Conservation (phyloP, 2,888 invertebrate species). For the Pandemis heparana region DNA sequence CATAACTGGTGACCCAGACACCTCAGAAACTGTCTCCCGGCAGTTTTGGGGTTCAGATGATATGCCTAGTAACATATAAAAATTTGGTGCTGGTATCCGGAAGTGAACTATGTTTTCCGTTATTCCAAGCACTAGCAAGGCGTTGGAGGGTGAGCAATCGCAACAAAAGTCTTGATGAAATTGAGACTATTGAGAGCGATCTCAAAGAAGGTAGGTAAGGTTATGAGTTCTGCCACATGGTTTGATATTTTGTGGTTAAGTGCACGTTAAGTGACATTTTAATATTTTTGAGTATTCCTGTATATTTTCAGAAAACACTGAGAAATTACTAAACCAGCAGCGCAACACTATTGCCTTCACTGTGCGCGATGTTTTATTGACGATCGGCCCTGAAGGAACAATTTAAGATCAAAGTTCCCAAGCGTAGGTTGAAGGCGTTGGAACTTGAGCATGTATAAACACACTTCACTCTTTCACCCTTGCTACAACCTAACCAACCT, state of each 20-base stretch:
- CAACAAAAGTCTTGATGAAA: slow-evolving; percentile 93
- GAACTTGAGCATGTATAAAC: too few species aligned
- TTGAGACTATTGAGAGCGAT: slow-evolving; percentile 83
- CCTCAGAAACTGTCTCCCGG: too few species aligned
- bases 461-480: too few species aligned
- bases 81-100: too few species aligned
- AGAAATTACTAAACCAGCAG: slow-evolving; percentile 93
- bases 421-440: slow-evolving; percentile 94
- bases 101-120: too few species aligned
- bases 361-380: slow-evolving; percentile 97
- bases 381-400: slow-evolving; percentile 92
- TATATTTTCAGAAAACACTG: slow-evolving; percentile 86
- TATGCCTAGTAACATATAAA: too few species aligned
- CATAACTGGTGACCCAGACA: too few species aligned
- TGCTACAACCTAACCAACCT: too few species aligned
- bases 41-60: too few species aligned
- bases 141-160: slow-evolving; percentile 92
- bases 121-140: too few species aligned
- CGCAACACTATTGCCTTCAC: slow-evolving; percentile 96
- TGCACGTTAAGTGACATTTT: slow-evolving; percentile 36
- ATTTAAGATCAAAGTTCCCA: slow-evolving; percentile 96
- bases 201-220: slow-evolving; percentile 78
- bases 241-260: slow-evolving; percentile 61
- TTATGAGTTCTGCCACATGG: slow-evolving; percentile 51
- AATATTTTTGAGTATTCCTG: slow-evolving; percentile 30